These are phyloP conservation scores for Myopa tessellatipennis DNA, from an alignment of 2,888 invertebrate genomes.

Conservation along the genomic window DNA sequence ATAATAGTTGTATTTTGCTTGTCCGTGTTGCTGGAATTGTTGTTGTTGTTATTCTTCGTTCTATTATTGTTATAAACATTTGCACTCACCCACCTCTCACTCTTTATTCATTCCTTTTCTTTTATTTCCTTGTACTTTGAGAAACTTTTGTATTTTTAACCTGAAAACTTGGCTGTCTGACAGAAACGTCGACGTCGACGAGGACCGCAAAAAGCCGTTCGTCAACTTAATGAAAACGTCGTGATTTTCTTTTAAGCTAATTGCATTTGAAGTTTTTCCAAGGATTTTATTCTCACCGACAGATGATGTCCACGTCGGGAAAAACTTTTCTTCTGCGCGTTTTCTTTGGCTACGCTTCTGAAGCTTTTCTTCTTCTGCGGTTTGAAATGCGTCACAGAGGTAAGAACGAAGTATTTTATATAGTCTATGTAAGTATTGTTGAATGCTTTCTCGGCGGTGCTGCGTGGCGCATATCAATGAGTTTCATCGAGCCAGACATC, in stretches of 20 bases:
- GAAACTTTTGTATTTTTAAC: constrained; percentile 27
- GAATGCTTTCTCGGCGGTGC: not conserved
- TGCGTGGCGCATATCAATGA: constrained; percentile 31
- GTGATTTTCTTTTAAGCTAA: constrained; percentile 28
- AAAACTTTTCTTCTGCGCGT: not conserved
- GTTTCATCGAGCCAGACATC: constrained; percentile 11
- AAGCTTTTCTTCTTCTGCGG: not conserved
- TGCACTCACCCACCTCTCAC: not conserved
- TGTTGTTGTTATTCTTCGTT: constrained; percentile 1
- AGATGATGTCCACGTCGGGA: no score
- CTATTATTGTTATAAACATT: not conserved
- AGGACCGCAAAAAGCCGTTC: not conserved
- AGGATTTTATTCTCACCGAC: not conserved
- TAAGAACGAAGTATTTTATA: not conserved
- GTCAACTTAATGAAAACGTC: constrained; percentile 18
- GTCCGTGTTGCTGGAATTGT: constrained; percentile 34
- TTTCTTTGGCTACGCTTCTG: not conserved
- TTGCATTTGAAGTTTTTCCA: constrained; percentile 32
- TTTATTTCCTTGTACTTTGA: not conserved
- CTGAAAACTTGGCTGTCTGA: not conserved
- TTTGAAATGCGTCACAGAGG: not conserved
- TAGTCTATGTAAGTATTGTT: not conserved
- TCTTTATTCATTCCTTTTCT: not conserved
- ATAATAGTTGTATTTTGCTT: constrained; percentile 56
- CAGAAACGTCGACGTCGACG: not conserved